Conservation (phyloP, 2,888 invertebrate genomes). For the Dasypogon diadema region DNA sequence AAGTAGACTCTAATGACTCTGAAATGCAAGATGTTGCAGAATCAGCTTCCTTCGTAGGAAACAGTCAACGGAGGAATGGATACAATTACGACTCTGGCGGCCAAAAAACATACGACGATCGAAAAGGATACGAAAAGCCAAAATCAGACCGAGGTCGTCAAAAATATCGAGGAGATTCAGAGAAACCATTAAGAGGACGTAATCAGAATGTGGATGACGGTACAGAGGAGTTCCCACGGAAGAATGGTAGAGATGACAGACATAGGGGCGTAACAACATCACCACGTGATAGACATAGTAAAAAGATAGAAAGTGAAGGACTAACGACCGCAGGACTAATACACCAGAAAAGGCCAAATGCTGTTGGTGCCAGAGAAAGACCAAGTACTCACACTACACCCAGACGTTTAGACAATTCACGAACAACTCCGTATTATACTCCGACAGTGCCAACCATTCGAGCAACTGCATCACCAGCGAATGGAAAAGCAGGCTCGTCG, state of each 20-base stretch:
- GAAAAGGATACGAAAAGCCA: conserved; percentile 26
- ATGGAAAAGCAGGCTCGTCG: background rate
- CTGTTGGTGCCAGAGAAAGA: conserved; percentile 49
- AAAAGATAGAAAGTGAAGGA: conserved; percentile 12
- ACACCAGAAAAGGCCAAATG: background rate
- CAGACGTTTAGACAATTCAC: conserved; percentile 63
- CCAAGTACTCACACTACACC: conserved; percentile 65
- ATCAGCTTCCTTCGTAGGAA: conserved; percentile 77
- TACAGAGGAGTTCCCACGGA: conserved; percentile 45
- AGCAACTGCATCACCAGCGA: background rate
- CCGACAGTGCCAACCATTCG: conserved; percentile 66
- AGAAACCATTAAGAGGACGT: conserved; percentile 14
- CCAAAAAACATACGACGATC: conserved; percentile 1
- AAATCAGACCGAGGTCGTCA: conserved; percentile 53
- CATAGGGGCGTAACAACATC: background rate
- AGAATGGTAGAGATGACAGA: conserved; percentile 45
- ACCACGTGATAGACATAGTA: background rate
- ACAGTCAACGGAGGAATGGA: conserved; percentile 58
- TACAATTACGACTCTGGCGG: conserved; percentile 59
- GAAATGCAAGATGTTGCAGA: conserved; percentile 82
- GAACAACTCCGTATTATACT: conserved; percentile 67
- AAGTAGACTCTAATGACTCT: conserved; percentile 42
- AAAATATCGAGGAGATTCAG: conserved; percentile 31
- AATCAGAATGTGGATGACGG: conserved; percentile 47
- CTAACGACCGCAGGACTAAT: background rate